Percentiles rank a stretch among this genome's conserved stretches.
Evolutionary conservation across 30 jellyfish, hydroid and myxozoan genomes (phyloP).

Genomic region (Cassiopea andromeda): DNA sequence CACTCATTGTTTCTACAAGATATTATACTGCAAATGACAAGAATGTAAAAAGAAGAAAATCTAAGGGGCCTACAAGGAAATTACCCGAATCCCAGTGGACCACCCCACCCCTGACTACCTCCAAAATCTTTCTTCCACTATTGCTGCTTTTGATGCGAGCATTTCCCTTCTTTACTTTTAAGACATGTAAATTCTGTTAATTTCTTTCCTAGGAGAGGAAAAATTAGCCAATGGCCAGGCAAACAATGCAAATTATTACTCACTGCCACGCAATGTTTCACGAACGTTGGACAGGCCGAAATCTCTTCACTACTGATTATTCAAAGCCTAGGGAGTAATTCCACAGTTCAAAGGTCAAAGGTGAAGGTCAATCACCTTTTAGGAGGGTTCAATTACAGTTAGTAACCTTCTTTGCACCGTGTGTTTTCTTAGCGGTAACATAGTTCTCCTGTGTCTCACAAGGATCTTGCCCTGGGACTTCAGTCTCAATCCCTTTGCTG

Average conservation of each 20-base stretch:
- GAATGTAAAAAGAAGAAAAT: too few species aligned
- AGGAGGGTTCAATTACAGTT: neutral
- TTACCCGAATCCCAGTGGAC: too few species aligned
- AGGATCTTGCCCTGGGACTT: too few species aligned
- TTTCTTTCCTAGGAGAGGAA: constrained; percentile 70
- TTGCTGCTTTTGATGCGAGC: too few species aligned
- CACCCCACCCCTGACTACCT: too few species aligned
- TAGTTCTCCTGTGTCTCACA: too few species aligned
- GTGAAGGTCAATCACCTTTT: neutral
- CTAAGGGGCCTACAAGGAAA: too few species aligned
- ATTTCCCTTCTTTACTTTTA: too few species aligned
- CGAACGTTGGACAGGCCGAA: constrained; percentile 85
- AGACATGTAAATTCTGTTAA: neutral
- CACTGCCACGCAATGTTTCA: constrained; percentile 82
- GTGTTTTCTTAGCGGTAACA: neutral
- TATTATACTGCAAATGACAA: too few species aligned
- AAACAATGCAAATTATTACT: constrained; percentile 47
- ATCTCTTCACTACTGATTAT: constrained; percentile 64
- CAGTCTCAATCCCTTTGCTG: too few species aligned
- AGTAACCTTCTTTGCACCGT: neutral
- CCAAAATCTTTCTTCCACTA: too few species aligned
- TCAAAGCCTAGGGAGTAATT: neutral
- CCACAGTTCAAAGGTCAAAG: neutral
- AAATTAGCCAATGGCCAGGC: constrained; percentile 86
- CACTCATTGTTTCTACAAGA: too few species aligned